phyloP scores from a whole-genome alignment of 2,888 invertebrate species.

The Dermolepida albohirtum region DNA sequence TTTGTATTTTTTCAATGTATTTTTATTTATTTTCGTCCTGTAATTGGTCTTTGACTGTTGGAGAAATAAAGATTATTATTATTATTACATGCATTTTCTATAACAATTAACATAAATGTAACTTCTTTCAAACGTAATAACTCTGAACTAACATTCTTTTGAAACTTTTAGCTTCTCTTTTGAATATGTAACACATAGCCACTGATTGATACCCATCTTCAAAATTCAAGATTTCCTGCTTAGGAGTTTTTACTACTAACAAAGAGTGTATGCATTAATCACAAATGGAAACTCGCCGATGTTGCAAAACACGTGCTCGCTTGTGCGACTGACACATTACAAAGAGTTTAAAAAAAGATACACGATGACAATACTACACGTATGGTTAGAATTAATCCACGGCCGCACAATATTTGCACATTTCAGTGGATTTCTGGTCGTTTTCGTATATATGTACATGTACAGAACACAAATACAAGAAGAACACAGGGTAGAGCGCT shows the following conservation, averaged over 20 bases:
- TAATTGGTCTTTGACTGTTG: too few species aligned
- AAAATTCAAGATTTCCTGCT: too few species aligned
- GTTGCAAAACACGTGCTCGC: not conserved
- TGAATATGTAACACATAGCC: too few species aligned
- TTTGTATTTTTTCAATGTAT: too few species aligned
- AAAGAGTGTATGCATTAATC: constrained; percentile 23
- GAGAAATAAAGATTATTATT: too few species aligned
- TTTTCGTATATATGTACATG: constrained; percentile 5
- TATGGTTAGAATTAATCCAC: constrained; percentile 32
- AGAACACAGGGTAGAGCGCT: constrained; percentile 10
- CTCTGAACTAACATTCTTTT: too few species aligned
- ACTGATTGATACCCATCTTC: too few species aligned
- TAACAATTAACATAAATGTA: too few species aligned
- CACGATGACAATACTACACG: constrained; percentile 22
- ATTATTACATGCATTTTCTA: too few species aligned
- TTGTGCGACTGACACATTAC: constrained; percentile 22
- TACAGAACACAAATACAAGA: constrained; percentile 9
- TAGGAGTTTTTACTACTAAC: not conserved
- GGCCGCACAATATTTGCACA: constrained; percentile 34
- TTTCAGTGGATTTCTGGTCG: constrained; percentile 33
- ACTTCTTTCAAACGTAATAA: too few species aligned
- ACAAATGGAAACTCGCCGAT: constrained; percentile 18
- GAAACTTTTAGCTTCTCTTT: too few species aligned
- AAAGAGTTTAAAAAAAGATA: constrained; percentile 12
- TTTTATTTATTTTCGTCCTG: too few species aligned